phyloP scores from a whole-genome alignment of 2,113 vertebrate species.

The Lampris incognitus region DNA sequence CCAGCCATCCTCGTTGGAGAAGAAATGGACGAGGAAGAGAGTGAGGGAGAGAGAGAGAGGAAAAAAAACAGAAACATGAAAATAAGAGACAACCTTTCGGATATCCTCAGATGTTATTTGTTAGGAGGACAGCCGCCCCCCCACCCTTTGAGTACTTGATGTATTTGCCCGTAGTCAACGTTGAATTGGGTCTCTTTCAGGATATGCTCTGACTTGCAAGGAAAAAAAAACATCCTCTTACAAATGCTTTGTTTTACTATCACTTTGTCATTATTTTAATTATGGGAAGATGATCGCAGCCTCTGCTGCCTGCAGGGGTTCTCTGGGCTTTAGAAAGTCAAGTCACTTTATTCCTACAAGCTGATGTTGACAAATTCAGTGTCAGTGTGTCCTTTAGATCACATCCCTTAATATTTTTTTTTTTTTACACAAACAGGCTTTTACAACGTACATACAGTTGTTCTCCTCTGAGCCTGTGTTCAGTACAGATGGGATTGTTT shows the following conservation, averaged over 20 bases:
- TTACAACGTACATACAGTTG: no score
- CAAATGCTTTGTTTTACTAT: conserved; percentile 53
- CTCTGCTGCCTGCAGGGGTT: not conserved
- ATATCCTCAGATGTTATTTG: conserved; percentile 89
- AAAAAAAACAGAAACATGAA: conserved; percentile 66
- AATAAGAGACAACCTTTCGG: conserved; percentile 83
- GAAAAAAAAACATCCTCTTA: conserved; percentile 44
- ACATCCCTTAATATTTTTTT: no score
- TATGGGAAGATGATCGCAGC: conserved; percentile 27
- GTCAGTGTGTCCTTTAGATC: not conserved
- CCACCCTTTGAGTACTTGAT: conserved; percentile 85
- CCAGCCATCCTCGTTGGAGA: conserved; percentile 87
- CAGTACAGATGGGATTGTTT: no score
- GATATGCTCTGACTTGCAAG: conserved; percentile 41
- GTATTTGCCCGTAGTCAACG: conserved; percentile 85
- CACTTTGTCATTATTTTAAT: conserved; percentile 38
- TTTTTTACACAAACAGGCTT: no score
- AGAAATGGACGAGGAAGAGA: conserved; percentile 79
- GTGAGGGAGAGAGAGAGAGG: no score
- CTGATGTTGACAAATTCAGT: not conserved
- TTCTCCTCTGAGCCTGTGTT: no score
- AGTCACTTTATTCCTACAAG: not conserved
- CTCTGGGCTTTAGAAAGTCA: not conserved
- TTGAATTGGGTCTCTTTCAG: conserved; percentile 67
- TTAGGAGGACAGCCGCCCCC: conserved; percentile 85